phyloP scores from a whole-genome alignment of 2,113 vertebrate species.

The Tragelaphus imberbis region DNA sequence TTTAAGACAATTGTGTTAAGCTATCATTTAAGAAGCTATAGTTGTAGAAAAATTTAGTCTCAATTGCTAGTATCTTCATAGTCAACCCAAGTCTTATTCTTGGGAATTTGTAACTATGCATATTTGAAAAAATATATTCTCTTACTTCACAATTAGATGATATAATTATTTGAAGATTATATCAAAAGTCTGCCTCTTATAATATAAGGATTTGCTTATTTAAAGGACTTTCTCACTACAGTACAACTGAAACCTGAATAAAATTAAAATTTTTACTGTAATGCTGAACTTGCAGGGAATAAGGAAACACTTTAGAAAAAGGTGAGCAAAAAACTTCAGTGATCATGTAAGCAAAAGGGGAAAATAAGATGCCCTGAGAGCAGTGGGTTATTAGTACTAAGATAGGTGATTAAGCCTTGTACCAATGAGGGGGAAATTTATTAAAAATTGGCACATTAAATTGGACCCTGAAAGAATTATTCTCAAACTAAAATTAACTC shows the following conservation, averaged over 20 bases:
- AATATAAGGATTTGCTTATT: not conserved
- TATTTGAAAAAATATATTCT: not conserved
- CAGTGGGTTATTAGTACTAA: not conserved
- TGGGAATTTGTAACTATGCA: not conserved
- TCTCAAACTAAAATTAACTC: not conserved
- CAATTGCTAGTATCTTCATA: not conserved
- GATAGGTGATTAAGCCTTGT: not conserved
- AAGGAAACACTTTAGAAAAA: not conserved
- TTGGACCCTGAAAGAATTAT: not conserved
- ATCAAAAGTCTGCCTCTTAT: not conserved
- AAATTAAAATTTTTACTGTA: not conserved
- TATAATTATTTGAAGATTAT: constrained; percentile 14
- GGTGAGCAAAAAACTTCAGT: not conserved
- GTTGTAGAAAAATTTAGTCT: not conserved
- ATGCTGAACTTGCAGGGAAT: not conserved
- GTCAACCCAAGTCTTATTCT: not conserved
- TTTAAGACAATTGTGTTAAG: constrained; percentile 47
- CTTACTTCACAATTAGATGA: constrained; percentile 12
- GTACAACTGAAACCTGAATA: not conserved
- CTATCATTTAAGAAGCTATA: not conserved
- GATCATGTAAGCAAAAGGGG: not conserved
- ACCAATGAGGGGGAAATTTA: not conserved
- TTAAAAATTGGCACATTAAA: not conserved
- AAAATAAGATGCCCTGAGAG: not conserved
- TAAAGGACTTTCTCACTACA: not conserved